phyloP scores from a whole-genome alignment of 2,888 invertebrate genomes.

The Pediacus dermestoides region DNA sequence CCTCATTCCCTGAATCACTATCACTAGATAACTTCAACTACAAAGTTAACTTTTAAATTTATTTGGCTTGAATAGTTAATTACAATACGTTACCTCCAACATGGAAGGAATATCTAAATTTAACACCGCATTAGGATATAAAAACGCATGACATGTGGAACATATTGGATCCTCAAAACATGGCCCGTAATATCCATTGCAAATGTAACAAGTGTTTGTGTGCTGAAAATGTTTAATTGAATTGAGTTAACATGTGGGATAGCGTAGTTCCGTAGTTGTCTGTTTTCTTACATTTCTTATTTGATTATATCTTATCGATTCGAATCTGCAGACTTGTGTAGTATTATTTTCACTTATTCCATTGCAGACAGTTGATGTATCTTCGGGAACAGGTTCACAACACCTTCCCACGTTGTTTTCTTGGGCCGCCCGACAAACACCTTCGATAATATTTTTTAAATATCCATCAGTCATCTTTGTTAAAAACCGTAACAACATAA shows the following conservation, averaged over 20 bases:
- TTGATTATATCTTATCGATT: too few species aligned
- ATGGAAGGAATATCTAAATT: constrained; percentile 4
- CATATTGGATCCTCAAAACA: constrained; percentile 10
- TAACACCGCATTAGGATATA: constrained; percentile 6
- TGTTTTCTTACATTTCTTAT: too few species aligned
- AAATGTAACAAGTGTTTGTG: constrained; percentile 4
- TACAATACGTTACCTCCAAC: constrained; percentile 8
- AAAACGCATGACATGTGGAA: constrained; percentile 10
- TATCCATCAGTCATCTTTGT: too few species aligned
- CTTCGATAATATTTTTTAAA: constrained; percentile 9
- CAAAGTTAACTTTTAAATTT: too few species aligned
- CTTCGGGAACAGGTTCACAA: constrained; percentile 3
- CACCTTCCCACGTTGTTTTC: constrained; percentile 9
- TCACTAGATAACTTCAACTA: constrained; percentile 63
- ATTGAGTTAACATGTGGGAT: too few species aligned
- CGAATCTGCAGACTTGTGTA: too few species aligned
- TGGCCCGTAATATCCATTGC: constrained; percentile 13
- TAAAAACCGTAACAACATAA: too few species aligned
- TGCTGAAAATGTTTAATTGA: background rate
- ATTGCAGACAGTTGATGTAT: constrained; percentile 9
- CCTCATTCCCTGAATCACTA: constrained; percentile 85
- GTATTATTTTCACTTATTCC: background rate
- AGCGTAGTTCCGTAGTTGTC: too few species aligned
- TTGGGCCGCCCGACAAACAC: constrained; percentile 9
- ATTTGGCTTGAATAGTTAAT: too few species aligned